A percentile compares a stretch with the other conserved stretches of the same genome.
These are phyloP conservation scores for Dryobates pubescens DNA, from an alignment of 2,797 vertebrate genomes.

Conservation along the genomic window DNA sequence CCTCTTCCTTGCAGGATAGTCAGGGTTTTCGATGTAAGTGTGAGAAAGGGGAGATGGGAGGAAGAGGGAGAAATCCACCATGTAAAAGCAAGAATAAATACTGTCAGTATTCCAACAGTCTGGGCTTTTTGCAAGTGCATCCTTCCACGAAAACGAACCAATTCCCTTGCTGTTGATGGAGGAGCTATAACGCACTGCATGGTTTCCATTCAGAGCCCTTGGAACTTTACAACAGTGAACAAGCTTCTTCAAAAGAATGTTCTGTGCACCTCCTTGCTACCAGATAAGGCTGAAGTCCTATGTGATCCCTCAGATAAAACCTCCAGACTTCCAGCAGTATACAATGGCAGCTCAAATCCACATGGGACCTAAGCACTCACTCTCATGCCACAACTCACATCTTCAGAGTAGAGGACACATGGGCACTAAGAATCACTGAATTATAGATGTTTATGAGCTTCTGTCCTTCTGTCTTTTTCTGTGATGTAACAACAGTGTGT, in stretches of 20 bases:
- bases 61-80: not conserved
- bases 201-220: not conserved
- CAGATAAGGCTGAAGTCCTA: not conserved
- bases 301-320: not conserved
- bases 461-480: accelerated
- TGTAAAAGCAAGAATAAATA: not conserved
- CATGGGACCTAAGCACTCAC: not conserved
- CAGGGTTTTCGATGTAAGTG: not conserved
- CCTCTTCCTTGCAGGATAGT: not conserved
- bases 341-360: not conserved
- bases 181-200: no score
- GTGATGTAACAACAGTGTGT: not conserved
- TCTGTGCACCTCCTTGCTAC: not conserved
- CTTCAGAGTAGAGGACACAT: not conserved
- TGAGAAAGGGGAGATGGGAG: not conserved
- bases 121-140: no score
- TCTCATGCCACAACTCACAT: not conserved
- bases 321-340: not conserved
- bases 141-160: no score
- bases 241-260: not conserved
- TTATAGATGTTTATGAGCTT: not conserved
- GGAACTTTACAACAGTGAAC: not conserved
- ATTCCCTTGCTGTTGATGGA: no score
- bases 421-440: not conserved
- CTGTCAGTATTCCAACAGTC: no score